Base-by-base conservation (phyloP, 92 coral and sea anemone species). In the Hydrozoanthus gracilis region DNA sequence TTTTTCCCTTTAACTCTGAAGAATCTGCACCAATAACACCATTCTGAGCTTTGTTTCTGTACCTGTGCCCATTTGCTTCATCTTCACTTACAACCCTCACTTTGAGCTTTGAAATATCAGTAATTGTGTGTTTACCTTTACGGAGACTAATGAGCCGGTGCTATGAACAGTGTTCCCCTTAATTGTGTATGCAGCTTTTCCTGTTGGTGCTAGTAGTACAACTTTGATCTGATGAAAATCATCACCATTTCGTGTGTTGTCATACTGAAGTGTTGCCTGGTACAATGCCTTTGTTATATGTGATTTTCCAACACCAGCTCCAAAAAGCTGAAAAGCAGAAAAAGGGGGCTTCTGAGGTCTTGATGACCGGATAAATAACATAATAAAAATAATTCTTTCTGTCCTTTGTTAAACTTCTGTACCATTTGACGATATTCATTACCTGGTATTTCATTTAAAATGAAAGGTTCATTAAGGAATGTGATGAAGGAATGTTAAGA, bases 271-370 rank as follows among this genome's bases (percentile, higher is more conserved):
- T 64, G 54, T 82, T 70, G 87, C 90, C 76, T 89, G 89, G 17
- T 86, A 89, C 11, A 85, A 64, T 44, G 92, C 86, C 86, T 89
- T 89, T 8, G 89, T 86, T 27, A 89, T 49, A 69, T 89, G 92
- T 7, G 89, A 89, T 56, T 89, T 89, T 4, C 92, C 92, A 62
- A 89, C 89, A 27, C 92, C 92, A 7, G 79, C 92, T 61, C 89
- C 88, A 27, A n/a, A n/a, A n/a, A n/a, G n/a, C 88, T 84, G 83
- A 79, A 80, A 88, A 88, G 73, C 18, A 82, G 52, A 82, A 88
- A 61, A 89, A 89, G 8, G 88, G 86, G 46, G 55, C 48, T 15
- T 83, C 79, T 62, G 60, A 17, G 44, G 92, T 89, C 15, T 65
- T 89, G 39, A 89, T 15, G 39, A 27, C 39, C 17, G 17, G 77